phyloP scores from a whole-genome alignment of 2,113 vertebrate species.

The Hirundichthys speculiger region DNA sequence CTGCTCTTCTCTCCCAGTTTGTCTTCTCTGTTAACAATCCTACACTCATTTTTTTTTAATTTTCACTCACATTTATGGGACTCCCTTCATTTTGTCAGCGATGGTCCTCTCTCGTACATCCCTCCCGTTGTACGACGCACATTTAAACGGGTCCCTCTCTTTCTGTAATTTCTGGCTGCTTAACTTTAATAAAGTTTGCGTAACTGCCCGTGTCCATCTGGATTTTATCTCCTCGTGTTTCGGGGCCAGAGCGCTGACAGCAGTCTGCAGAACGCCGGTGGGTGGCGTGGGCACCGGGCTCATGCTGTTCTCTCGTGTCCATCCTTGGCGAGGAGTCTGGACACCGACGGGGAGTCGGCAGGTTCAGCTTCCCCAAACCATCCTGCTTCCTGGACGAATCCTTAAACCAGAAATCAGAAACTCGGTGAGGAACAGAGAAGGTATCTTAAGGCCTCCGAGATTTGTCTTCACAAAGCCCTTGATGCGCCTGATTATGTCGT shows the following conservation, averaged over 20 bases:
- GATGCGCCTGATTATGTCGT: neutral
- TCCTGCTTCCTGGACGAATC: neutral
- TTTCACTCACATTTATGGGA: neutral
- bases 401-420: neutral
- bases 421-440: neutral
- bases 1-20: slow-evolving; percentile 50
- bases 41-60: neutral
- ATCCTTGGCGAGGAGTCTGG: slow-evolving; percentile 3
- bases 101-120: neutral
- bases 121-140: slow-evolving; percentile 2
- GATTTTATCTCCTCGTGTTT: neutral
- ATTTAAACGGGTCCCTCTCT: slow-evolving; percentile 20
- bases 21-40: slow-evolving; percentile 19
- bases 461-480: slow-evolving; percentile 1
- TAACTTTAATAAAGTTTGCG: neutral
- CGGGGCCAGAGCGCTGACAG: slow-evolving; percentile 2
- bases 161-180: neutral
- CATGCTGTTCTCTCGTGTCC: neutral
- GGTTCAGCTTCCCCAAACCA: slow-evolving; percentile 5
- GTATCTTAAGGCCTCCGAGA: neutral
- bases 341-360: slow-evolving; percentile 8
- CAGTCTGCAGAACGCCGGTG: slow-evolving; percentile 14
- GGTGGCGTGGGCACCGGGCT: slow-evolving; percentile 11
- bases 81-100: neutral
- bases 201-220: slow-evolving; percentile 2